Base-by-base conservation (phyloP, 64 coral and sea anemone species). In the Porites lutea region DNA sequence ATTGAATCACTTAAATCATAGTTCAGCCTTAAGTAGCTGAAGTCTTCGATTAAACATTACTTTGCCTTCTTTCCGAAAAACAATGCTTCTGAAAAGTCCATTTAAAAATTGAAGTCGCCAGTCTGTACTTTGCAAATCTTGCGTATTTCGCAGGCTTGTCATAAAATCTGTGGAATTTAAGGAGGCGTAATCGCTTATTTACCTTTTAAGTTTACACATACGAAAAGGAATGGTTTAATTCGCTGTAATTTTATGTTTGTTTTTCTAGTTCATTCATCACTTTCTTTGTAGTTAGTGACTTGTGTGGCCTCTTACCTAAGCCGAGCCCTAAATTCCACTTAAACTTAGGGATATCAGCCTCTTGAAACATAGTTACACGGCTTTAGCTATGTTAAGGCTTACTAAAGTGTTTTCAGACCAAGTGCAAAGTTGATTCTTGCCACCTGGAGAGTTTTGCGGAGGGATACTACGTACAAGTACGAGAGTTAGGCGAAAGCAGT, bases 1-100 rank as follows among this genome's bases (percentile, higher is more conserved):
- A 78, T 27, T 57, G 48, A 68, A 68, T 80, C 46, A 84, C 81
- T 63, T 65, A 84, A 44, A 19, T 66, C 61, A 68, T 46, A 52
- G 69, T 84, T 18, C 3, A 84, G 81, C 43, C 81, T 19, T 16
- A 50, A 51, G 14, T 19, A 2, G 12, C 45, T 15, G 43, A 47
- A 27, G 37, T 15, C 43, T 48, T 13, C 46, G 15, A 48, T 50
- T 18, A 52, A 51, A 76, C 73, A 8, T 8, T 16, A 76, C 48
- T 76, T 76, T 7, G 48, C 6, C 5, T 2, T 47, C 45, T 0
- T 14, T 52, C 45, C 1, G 46, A 76, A 76, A 76, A 51, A 20
- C 0, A 48, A 5, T 0, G 6, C 37, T 0, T 21, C n/a, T 19
- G 3, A 65, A 1, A 44, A 80, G 27, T 15, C 57, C 11, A 1